These are phyloP conservation scores for Notoglanidium macrostoma DNA, from an alignment of 2,797 vertebrate species.

Conservation along the genomic window DNA sequence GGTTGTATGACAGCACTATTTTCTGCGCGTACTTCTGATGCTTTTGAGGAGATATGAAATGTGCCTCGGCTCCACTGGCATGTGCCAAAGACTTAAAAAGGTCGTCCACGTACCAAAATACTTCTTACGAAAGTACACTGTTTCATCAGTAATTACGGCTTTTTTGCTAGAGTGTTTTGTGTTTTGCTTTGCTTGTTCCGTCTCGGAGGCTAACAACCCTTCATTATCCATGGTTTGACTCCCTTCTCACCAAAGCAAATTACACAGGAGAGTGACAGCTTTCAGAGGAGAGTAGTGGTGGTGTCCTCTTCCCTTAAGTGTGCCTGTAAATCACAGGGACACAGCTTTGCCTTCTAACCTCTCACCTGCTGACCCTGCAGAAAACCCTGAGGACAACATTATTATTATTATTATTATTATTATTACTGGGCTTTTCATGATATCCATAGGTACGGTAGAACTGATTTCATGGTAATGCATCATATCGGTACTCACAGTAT, in stretches of 20 bases:
- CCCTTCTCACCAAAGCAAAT: conserved; percentile 56
- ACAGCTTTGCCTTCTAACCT: conserved; percentile 70
- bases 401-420: not conserved
- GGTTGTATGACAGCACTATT: conserved; percentile 27
- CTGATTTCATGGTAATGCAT: not conserved
- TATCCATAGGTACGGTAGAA: not conserved
- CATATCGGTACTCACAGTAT: not conserved
- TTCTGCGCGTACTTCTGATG: conserved; percentile 26
- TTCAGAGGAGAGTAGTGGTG: conserved; percentile 72
- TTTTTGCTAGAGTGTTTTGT: conserved; percentile 80
- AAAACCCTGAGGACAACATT: conserved; percentile 59
- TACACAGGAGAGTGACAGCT: conserved; percentile 77
- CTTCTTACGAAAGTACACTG: conserved; percentile 76
- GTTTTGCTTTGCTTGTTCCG: conserved; percentile 82
- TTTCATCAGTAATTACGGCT: conserved; percentile 82
- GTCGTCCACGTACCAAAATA: conserved; percentile 78
- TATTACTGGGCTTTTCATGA: not conserved
- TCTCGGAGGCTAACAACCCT: conserved; percentile 82
- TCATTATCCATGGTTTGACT: conserved; percentile 81
- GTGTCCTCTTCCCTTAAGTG: conserved; percentile 72
- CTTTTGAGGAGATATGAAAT: conserved; percentile 39
- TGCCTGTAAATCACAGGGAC: conserved; percentile 76
- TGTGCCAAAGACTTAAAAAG: conserved; percentile 77
- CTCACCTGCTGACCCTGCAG: conserved; percentile 78
- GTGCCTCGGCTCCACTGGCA: conserved; percentile 63